These are phyloP conservation scores for Myathropa florea DNA, from an alignment of 2,888 invertebrate species.

Conservation along the genomic window DNA sequence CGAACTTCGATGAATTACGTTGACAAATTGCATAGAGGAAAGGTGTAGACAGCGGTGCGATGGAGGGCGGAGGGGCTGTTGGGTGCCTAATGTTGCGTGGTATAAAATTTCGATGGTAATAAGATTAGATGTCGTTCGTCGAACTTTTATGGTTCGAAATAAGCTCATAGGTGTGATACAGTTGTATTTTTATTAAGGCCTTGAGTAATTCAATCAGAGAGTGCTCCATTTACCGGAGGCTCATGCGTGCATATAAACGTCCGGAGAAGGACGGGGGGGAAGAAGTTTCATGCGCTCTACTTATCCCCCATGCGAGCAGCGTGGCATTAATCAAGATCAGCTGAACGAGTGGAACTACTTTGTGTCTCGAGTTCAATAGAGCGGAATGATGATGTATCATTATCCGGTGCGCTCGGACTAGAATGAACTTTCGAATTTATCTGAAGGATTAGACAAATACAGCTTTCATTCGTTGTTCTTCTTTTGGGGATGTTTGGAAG, in stretches of 20 bases:
- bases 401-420: not conserved
- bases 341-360: not conserved
- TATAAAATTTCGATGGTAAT: not conserved
- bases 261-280: not conserved
- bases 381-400: not conserved
- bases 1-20: constrained; percentile 33
- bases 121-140: not conserved
- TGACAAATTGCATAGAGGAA: constrained; percentile 44
- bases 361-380: not conserved
- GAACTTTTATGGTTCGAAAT: not conserved
- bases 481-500: no score
- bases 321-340: not conserved
- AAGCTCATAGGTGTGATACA: not conserved
- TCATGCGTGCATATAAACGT: not conserved
- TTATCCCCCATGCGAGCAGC: not conserved
- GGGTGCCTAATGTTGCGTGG: constrained; percentile 20
- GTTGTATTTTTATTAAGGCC: not conserved
- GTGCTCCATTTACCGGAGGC: not conserved
- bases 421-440: not conserved
- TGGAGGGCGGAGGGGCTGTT: not conserved
- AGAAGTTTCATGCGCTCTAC: not conserved
- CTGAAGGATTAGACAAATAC: not conserved
- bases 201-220: not conserved
- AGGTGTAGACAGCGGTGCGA: not conserved
- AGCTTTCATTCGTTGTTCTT: no score